These are phyloP conservation scores for Pachymerium ferrugineum DNA, from an alignment of 2,888 invertebrate genomes.

Conservation along the genomic window DNA sequence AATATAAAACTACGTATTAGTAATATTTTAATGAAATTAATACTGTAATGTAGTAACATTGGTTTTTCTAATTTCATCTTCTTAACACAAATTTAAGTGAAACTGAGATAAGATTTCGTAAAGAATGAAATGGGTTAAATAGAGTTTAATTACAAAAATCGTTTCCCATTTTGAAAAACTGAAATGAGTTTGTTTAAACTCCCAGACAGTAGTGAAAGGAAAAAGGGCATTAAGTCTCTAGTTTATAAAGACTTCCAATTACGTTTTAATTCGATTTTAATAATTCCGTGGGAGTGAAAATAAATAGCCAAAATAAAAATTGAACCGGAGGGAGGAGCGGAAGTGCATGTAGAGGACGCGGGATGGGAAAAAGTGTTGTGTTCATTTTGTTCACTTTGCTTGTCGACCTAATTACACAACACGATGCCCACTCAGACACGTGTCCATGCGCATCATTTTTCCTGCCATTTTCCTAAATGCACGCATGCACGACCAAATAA, in stretches of 20 bases:
- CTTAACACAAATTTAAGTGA: too few relatives aligned
- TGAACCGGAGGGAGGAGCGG: constrained; percentile 19
- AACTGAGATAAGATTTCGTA: too few relatives aligned
- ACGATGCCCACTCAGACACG: constrained; percentile 19
- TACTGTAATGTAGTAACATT: too few relatives aligned
- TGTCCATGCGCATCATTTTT: constrained; percentile 25
- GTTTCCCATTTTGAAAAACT: too few relatives aligned
- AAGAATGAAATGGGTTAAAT: too few relatives aligned
- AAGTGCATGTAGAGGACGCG: constrained; percentile 5
- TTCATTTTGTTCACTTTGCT: constrained; percentile 25
- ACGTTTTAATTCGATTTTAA: constrained; percentile 12
- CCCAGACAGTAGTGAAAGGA: too few relatives aligned
- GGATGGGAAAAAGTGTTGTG: constrained; percentile 23
- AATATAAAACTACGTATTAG: too few relatives aligned
- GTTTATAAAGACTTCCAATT: constrained; percentile 5
- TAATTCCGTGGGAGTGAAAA: constrained; percentile 1
- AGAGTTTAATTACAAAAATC: too few relatives aligned
- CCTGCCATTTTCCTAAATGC: constrained; percentile 19
- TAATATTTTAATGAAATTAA: too few relatives aligned
- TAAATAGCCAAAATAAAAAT: constrained; percentile 8
- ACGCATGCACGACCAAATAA: constrained; percentile 8
- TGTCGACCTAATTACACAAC: constrained; percentile 27
- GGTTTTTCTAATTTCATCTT: too few relatives aligned
- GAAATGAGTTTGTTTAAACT: too few relatives aligned
- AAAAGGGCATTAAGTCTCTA: too few relatives aligned